These are phyloP conservation scores for Manis javanica DNA, from an alignment of 2,797 vertebrate species.

Conservation along the genomic window DNA sequence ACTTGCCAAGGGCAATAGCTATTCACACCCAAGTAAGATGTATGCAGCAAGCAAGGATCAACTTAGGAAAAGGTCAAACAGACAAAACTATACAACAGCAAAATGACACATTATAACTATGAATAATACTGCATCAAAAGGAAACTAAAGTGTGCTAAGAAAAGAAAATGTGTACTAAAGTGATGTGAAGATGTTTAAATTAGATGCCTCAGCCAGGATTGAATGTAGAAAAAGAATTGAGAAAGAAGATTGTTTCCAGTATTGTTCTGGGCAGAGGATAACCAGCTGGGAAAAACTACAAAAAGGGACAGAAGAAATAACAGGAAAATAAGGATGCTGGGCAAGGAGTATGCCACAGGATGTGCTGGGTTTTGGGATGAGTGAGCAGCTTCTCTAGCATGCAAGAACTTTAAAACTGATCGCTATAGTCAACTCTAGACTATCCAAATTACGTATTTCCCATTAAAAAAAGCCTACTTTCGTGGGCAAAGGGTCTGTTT, in stretches of 20 bases:
- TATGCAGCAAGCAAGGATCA: background rate
- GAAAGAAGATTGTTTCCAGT: background rate
- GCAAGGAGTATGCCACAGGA: background rate
- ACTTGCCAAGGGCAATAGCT: background rate
- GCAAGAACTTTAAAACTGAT: background rate
- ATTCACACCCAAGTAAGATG: background rate
- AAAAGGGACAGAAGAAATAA: background rate
- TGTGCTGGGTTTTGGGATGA: background rate
- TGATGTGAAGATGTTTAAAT: background rate
- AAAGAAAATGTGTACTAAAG: background rate
- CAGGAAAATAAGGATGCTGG: background rate
- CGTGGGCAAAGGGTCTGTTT: no score
- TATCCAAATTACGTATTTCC: background rate
- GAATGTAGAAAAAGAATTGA: background rate
- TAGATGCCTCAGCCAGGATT: background rate
- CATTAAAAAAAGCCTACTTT: conserved; percentile 25
- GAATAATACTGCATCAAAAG: background rate
- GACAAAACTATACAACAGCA: background rate
- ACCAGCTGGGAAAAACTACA: background rate
- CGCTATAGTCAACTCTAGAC: background rate
- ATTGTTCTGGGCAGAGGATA: conserved; percentile 13
- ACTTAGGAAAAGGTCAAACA: background rate
- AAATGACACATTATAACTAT: background rate
- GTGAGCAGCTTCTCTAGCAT: background rate
- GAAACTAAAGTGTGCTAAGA: background rate